Conservation (phyloP, 1,140 invertebrate genomes). For the Bicyclus anynana region DNA sequence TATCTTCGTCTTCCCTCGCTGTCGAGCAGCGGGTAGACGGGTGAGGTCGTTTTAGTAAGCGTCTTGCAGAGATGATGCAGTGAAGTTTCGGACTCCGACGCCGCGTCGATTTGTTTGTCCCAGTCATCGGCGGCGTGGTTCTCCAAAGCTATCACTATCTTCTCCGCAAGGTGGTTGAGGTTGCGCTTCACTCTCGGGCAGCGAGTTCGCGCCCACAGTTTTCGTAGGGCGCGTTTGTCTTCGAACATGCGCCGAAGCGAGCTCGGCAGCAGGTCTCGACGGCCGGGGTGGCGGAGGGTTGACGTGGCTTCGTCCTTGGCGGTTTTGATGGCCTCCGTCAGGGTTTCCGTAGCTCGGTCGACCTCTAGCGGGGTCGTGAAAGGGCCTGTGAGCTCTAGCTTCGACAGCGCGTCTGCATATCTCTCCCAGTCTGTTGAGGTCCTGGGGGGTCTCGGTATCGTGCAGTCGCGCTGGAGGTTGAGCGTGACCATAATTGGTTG, state of each 20-base stretch:
- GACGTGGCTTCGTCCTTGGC: background rate
- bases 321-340: background rate
- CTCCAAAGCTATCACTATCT: background rate
- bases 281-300: too few species aligned
- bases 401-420: background rate
- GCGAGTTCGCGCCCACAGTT: background rate
- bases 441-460: background rate
- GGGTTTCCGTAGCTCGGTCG: background rate
- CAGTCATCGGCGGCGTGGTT: background rate
- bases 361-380: background rate
- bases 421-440: background rate
- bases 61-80: background rate
- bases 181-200: background rate
- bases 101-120: background rate
- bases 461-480: background rate
- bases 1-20: background rate
- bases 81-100: background rate
- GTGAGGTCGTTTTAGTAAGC: background rate
- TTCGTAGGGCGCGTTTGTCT: background rate
- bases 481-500: constrained; percentile 33
- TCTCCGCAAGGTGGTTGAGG: background rate
- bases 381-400: background rate
- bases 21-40: background rate
- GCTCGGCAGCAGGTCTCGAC: too few species aligned
- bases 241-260: background rate